phyloP scores from a whole-genome alignment of 2,113 vertebrate species.

The Pterocles burchelli region DNA sequence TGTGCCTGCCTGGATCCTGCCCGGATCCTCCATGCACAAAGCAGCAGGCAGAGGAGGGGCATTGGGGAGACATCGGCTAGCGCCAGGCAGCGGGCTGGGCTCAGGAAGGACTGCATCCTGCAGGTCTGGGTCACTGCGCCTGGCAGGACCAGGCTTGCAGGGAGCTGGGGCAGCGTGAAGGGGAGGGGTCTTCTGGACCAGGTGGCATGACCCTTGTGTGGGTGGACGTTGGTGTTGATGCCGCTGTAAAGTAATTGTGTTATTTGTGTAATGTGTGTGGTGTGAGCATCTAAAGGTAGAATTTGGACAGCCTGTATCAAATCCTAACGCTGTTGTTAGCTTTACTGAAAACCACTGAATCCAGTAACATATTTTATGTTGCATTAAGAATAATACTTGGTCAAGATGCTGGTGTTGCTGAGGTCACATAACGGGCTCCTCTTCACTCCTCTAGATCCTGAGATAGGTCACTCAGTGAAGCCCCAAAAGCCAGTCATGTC shows the following conservation, averaged over 20 bases:
- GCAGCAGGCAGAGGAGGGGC: not conserved
- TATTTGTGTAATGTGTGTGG: accelerated
- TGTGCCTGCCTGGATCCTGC: not conserved
- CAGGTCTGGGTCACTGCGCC: not conserved
- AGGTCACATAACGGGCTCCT: not conserved
- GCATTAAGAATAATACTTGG: not conserved
- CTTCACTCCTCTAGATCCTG: not conserved
- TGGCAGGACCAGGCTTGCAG: not conserved
- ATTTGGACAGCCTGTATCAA: not conserved
- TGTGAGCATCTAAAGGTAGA: not conserved
- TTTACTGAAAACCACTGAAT: not conserved
- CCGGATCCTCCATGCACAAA: not conserved
- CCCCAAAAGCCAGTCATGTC: not conserved
- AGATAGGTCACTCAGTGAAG: not conserved
- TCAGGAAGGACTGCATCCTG: not conserved
- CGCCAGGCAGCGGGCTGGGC: not conserved
- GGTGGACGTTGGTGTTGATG: not conserved
- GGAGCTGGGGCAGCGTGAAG: not conserved
- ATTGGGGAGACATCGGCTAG: not conserved
- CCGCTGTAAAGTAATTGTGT: not conserved
- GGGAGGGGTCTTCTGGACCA: not conserved
- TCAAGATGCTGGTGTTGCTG: not conserved
- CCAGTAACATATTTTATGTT: not conserved
- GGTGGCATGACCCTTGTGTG: accelerated
- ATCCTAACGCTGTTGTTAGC: not conserved